A percentile compares a stretch with the other conserved stretches of the same genome.
phyloP scores from a whole-genome alignment of 2,113 vertebrate species.

The Perognathus longimembris region DNA sequence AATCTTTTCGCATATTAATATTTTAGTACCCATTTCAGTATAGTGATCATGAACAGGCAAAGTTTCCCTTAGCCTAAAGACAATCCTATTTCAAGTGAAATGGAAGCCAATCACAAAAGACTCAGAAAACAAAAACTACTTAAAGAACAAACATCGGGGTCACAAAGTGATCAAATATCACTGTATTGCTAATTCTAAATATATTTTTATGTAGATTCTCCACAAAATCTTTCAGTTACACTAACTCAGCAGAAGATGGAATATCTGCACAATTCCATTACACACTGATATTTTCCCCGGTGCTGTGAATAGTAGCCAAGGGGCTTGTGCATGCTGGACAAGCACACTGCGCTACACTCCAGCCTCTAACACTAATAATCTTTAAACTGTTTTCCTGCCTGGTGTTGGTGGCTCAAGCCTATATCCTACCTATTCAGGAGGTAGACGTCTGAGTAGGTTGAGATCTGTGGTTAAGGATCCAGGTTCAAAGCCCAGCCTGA shows the following conservation, averaged over 20 bases:
- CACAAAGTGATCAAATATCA: background rate
- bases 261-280: background rate
- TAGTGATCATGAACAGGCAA: background rate
- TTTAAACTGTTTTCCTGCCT: background rate
- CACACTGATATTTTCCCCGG: background rate
- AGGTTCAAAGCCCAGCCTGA: too few relatives aligned
- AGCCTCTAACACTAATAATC: background rate
- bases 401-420: too few relatives aligned
- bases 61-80: constrained; percentile 18
- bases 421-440: too few relatives aligned
- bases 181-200: background rate
- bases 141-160: background rate
- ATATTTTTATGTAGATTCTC: background rate
- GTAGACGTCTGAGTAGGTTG: too few relatives aligned
- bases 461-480: too few relatives aligned
- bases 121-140: constrained; percentile 10
- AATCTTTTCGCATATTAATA: background rate
- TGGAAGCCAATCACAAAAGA: background rate
- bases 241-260: background rate
- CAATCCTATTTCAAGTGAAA: constrained; percentile 9
- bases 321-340: too few relatives aligned
- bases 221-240: background rate
- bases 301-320: background rate
- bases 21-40: background rate
- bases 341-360: background rate